A percentile compares a stretch with the other conserved stretches of the same genome.
These are phyloP conservation scores for Ennomos erosarius DNA, from an alignment of 2,888 invertebrate genomes.

Conservation along the genomic window DNA sequence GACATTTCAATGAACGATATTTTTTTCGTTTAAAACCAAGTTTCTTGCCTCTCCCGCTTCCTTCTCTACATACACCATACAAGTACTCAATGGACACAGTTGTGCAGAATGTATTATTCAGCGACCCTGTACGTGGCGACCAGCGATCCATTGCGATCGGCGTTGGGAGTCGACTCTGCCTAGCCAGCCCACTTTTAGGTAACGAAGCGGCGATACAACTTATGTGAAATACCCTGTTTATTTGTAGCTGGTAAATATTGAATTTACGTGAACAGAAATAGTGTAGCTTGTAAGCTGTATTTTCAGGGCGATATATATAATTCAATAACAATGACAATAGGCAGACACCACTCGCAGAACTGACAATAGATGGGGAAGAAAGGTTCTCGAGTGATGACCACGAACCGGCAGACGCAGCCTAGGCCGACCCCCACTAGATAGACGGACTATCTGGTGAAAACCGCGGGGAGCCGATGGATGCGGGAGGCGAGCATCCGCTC, in stretches of 20 bases:
- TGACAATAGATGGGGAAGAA: too few species aligned
- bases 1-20: too few species aligned
- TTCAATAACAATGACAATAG: too few species aligned
- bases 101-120: conserved; percentile 69
- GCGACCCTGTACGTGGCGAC: conserved; percentile 49
- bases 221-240: conserved; percentile 29
- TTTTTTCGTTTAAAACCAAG: too few species aligned
- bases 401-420: too few species aligned
- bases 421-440: too few species aligned
- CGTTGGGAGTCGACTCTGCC: conserved; percentile 17
- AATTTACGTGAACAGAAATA: conserved; percentile 13
- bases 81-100: conserved; percentile 60
- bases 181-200: conserved; percentile 20
- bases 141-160: conserved; percentile 47
- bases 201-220: conserved; percentile 35
- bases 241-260: conserved; percentile 27
- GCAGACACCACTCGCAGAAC: too few species aligned
- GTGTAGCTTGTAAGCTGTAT: not conserved
- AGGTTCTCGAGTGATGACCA: too few species aligned
- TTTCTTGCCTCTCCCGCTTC: conserved; percentile 12
- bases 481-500: too few species aligned
- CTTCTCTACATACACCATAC: conserved; percentile 39
- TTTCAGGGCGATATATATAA: too few species aligned
- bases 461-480: too few species aligned
- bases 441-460: too few species aligned